phyloP scores from a whole-genome alignment of 1,140 invertebrate species.

The Drosophila pruinosa region DNA sequence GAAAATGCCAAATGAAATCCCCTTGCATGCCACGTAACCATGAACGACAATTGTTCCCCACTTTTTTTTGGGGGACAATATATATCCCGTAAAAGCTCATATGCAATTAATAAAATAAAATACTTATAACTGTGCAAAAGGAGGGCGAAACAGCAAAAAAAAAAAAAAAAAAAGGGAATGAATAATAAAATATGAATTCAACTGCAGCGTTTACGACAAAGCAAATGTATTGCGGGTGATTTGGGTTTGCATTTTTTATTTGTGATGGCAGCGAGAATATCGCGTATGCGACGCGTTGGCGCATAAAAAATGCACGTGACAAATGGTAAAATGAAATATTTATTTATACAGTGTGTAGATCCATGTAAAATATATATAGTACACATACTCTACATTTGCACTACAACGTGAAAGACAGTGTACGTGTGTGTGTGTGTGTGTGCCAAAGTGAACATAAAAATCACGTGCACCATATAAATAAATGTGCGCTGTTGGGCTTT shows the following conservation, averaged over 20 bases:
- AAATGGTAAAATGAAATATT: constrained; percentile 78
- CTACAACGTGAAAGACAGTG: neutral
- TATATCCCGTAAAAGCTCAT: neutral
- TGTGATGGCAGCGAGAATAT: constrained; percentile 38
- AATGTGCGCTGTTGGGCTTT: constrained; percentile 68
- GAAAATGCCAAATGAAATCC: constrained; percentile 15
- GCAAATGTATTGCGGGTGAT: constrained; percentile 33
- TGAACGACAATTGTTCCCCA: neutral
- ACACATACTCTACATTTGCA: constrained; percentile 27
- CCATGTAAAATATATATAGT: constrained; percentile 37
- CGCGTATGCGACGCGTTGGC: constrained; percentile 68
- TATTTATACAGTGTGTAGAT: constrained; percentile 59
- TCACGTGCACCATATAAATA: constrained; percentile 75
- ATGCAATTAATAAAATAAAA: constrained; percentile 41
- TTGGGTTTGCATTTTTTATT: constrained; percentile 47
- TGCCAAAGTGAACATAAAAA: constrained; percentile 54
- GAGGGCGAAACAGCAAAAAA: neutral
- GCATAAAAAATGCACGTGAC: constrained; percentile 78
- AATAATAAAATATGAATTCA: constrained; percentile 25
- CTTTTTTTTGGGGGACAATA: neutral
- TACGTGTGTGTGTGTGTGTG: neutral
- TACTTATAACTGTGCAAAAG: constrained; percentile 7
- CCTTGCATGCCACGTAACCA: neutral
- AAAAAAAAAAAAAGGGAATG: constrained; percentile 2
- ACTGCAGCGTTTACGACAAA: constrained; percentile 23